Conservation (phyloP, 1,140 invertebrate species). For the Ceratina calcarata region DNA sequence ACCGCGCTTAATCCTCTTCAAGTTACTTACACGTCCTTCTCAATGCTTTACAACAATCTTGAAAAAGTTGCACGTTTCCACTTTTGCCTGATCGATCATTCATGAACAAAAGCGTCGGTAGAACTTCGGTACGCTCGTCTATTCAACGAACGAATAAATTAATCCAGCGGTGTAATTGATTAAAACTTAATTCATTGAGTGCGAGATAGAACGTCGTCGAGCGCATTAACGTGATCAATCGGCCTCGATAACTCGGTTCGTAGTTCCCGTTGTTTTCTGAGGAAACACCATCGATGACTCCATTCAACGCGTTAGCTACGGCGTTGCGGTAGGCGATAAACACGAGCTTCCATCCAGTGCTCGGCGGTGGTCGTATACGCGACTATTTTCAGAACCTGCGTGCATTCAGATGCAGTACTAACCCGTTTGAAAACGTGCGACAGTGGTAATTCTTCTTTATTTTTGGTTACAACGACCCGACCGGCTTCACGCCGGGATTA, state of each 20-base stretch:
- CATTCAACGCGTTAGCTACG: slow-evolving; percentile 34
- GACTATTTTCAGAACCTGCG: slow-evolving; percentile 62
- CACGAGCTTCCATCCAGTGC: slow-evolving; percentile 52
- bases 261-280: slow-evolving; percentile 42
- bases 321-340: slow-evolving; percentile 49
- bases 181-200: too few species aligned
- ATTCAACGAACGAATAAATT: too few species aligned
- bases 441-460: not conserved
- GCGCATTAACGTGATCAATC: slow-evolving; percentile 4
- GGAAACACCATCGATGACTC: slow-evolving; percentile 55
- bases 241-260: not conserved
- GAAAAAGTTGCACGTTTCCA: not conserved
- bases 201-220: not conserved
- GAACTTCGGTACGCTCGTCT: not conserved
- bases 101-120: not conserved
- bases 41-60: not conserved
- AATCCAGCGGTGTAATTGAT: too few species aligned
- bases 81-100: not conserved
- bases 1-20: not conserved
- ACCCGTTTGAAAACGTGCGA: slow-evolving; percentile 52
- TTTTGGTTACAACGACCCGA: not conserved
- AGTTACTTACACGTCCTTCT: not conserved
- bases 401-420: slow-evolving; percentile 52
- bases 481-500: not conserved
- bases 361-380: slow-evolving; percentile 29